phyloP scores from a whole-genome alignment of 1,140 invertebrate genomes.

The Drosophila kohkoa region DNA sequence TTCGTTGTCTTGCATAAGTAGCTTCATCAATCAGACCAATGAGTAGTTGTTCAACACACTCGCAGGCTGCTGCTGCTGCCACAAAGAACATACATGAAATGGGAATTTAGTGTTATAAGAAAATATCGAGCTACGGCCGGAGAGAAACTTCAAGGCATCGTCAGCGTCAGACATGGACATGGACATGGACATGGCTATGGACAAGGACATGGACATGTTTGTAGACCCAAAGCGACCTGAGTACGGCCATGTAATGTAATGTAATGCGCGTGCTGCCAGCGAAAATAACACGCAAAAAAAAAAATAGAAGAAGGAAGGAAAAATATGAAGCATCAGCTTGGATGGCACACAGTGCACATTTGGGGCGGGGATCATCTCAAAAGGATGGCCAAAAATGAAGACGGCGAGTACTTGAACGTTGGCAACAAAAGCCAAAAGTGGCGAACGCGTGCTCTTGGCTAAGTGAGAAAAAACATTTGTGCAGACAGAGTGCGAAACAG shows the following conservation, averaged over 20 bases:
- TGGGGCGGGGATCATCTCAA: background rate
- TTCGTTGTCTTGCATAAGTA: constrained; percentile 47
- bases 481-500: constrained; percentile 23
- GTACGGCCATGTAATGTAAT: constrained; percentile 67
- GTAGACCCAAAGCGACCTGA: constrained; percentile 45
- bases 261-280: constrained; percentile 75
- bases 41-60: constrained; percentile 54
- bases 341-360: background rate
- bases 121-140: constrained; percentile 21
- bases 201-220: constrained; percentile 37
- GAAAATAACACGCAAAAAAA: constrained; percentile 45
- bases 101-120: constrained; percentile 56
- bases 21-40: constrained; percentile 63
- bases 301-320: background rate
- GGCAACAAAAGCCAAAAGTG: constrained; percentile 70
- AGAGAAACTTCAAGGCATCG: background rate
- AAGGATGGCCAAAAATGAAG: background rate
- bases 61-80: constrained; percentile 24
- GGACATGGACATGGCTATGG: constrained; percentile 25
- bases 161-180: background rate
- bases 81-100: constrained; percentile 40
- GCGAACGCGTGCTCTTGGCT: background rate
- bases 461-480: constrained; percentile 56
- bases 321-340: constrained; percentile 58
- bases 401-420: constrained; percentile 20